A percentile compares a stretch with the other conserved stretches of the same genome.
Conservation (phyloP, 2,797 vertebrate species). For the Microctenopoma stevenorrisi region DNA sequence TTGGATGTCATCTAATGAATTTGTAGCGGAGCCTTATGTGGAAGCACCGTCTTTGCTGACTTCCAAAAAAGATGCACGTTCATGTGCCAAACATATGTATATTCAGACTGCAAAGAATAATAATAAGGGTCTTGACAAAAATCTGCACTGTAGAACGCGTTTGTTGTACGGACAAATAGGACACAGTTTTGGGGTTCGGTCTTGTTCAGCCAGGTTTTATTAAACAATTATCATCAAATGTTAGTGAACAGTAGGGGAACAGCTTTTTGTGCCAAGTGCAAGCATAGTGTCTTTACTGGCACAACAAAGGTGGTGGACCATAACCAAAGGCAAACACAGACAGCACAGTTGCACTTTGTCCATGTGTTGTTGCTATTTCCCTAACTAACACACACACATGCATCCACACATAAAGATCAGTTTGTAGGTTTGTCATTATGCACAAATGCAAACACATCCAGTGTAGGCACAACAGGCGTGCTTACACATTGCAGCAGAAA, state of each 20-base stretch:
- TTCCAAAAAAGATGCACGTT: conserved; percentile 58
- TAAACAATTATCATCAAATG: conserved; percentile 70
- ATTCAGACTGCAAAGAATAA: conserved; percentile 60
- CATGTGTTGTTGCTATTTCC: conserved; percentile 29
- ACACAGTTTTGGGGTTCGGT: conserved; percentile 35
- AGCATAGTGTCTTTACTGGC: conserved; percentile 33
- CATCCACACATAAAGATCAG: background rate
- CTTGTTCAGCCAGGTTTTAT: conserved; percentile 59
- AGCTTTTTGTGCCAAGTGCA: conserved; percentile 50
- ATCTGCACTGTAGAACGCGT: conserved; percentile 71
- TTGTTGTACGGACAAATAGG: conserved; percentile 51
- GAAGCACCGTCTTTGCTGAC: conserved; percentile 27
- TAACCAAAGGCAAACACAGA: conserved; percentile 57
- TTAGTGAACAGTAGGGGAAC: conserved; percentile 57
- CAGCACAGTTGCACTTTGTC: conserved; percentile 39
- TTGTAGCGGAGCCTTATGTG: conserved; percentile 47
- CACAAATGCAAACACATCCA: conserved; percentile 20
- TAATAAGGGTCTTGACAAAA: conserved; percentile 47
- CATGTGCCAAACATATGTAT: conserved; percentile 68
- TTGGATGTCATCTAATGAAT: conserved; percentile 61
- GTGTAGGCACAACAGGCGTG: conserved; percentile 13
- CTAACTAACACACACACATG: conserved; percentile 33
- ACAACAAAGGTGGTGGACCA: conserved; percentile 54
- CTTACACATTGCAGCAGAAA: conserved; percentile 42
- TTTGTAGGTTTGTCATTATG: background rate